phyloP scores from a whole-genome alignment of 1,140 invertebrate genomes.

The Zaprionus camerounensis region DNA sequence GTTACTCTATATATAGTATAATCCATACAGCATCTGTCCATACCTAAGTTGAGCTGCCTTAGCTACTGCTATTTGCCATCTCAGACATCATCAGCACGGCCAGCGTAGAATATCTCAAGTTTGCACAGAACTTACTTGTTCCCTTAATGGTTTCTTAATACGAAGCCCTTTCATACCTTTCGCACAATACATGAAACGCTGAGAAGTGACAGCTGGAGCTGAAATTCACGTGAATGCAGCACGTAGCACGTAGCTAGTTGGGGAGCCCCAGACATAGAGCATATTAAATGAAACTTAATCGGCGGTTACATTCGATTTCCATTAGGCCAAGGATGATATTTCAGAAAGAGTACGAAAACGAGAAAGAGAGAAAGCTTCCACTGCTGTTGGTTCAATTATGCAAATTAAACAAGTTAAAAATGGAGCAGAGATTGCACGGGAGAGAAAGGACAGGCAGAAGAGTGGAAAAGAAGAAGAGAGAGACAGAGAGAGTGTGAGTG shows the following conservation, averaged over 20 bases:
- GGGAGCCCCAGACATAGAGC: background rate
- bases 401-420: slow-evolving; percentile 46
- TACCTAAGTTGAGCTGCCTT: no score
- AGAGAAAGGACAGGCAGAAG: background rate
- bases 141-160: slow-evolving; percentile 7
- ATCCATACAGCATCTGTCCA: no score
- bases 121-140: background rate
- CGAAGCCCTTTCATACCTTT: slow-evolving; percentile 1
- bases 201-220: slow-evolving; percentile 6
- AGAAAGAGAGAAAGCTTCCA: slow-evolving; percentile 2
- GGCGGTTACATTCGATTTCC: slow-evolving; percentile 37
- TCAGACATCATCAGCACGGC: background rate
- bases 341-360: background rate
- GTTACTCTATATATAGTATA: no score
- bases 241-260: slow-evolving; percentile 4
- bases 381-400: slow-evolving; percentile 60
- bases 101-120: background rate
- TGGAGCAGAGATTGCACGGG: slow-evolving; percentile 16
- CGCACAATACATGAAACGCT: background rate
- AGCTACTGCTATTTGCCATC: no score
- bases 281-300: slow-evolving; percentile 24
- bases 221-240: background rate
- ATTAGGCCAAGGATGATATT: slow-evolving; percentile 26
- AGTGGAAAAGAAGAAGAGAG: background rate
- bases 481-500: background rate